A percentile compares a stretch with the other conserved stretches of the same genome.
These are phyloP conservation scores for Plumapathes pennacea DNA, from an alignment of 92 coral and sea anemone species.

Conservation along the genomic window DNA sequence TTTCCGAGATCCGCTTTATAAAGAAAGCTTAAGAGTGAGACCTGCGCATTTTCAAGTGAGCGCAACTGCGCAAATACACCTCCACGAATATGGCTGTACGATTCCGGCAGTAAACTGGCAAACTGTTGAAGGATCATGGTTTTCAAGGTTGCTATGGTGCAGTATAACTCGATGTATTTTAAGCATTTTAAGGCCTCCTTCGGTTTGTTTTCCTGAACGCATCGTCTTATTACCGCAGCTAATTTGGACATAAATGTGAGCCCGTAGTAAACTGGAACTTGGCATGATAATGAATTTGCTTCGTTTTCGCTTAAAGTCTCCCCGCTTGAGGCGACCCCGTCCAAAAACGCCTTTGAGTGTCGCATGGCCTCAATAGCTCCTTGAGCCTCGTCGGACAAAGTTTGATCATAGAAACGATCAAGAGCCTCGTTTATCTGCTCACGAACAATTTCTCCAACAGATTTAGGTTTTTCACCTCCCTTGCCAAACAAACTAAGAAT, in stretches of 20 bases:
- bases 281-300: conserved; percentile 14
- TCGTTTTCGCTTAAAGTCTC: conserved; percentile 12
- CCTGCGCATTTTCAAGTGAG: conserved; percentile 12
- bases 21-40: conserved; percentile 20
- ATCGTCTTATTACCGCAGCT: conserved; percentile 9
- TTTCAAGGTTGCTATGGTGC: conserved; percentile 28
- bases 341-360: conserved; percentile 35
- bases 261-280: conserved; percentile 36
- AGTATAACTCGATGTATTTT: conserved; percentile 40
- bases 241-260: conserved; percentile 38
- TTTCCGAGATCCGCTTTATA: conserved; percentile 26
- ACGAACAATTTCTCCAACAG: conserved; percentile 23
- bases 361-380: conserved; percentile 23
- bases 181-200: conserved; percentile 19
- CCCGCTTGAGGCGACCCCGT: conserved; percentile 14
- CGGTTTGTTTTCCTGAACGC: conserved; percentile 9
- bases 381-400: conserved; percentile 29
- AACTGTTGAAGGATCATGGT: conserved; percentile 26
- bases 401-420: conserved; percentile 9
- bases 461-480: conserved; percentile 18
- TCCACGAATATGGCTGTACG: conserved; percentile 5
- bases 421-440: conserved; percentile 13
- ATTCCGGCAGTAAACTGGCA: conserved; percentile 18
- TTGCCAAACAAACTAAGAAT: conserved; percentile 50
- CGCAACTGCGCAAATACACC: conserved; percentile 14